Conservation (phyloP, 92 coral and sea anemone genomes). For the Hydrozoanthus gracilis region DNA sequence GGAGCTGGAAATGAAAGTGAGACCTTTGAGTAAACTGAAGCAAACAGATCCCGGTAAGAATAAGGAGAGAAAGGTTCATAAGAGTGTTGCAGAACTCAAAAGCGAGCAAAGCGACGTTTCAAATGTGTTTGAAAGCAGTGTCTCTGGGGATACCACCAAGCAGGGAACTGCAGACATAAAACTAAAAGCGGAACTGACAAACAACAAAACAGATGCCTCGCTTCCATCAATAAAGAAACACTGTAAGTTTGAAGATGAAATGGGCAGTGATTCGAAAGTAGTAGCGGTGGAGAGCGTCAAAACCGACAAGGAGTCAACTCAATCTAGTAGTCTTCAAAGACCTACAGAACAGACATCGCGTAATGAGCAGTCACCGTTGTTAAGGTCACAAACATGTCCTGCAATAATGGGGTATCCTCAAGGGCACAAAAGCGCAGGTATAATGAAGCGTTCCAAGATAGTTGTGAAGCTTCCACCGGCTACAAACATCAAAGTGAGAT, state of each 20-base stretch:
- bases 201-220: not conserved
- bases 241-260: not conserved
- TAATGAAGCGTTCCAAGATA: not conserved
- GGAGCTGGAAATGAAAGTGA: slow-evolving; percentile 21
- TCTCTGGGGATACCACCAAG: not conserved
- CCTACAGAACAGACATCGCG: not conserved
- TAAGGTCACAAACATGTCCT: slow-evolving; percentile 40
- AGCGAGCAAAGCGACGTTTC: not conserved
- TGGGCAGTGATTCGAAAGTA: not conserved
- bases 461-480: slow-evolving; percentile 33
- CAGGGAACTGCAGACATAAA: not conserved
- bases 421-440: not conserved
- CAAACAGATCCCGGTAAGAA: not conserved
- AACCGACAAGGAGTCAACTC: not conserved
- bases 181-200: not conserved
- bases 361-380: not conserved
- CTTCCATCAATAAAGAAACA: slow-evolving; percentile 14
- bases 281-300: not conserved
- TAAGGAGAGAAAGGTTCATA: not conserved
- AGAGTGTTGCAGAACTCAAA: not conserved
- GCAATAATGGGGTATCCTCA: not conserved
- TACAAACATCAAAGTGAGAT: not conserved
- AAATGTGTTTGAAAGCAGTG: not conserved
- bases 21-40: not conserved
- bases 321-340: not conserved